Evolutionary conservation across 2,888 invertebrate species (phyloP).

Genomic region (Spodoptera picta): DNA sequence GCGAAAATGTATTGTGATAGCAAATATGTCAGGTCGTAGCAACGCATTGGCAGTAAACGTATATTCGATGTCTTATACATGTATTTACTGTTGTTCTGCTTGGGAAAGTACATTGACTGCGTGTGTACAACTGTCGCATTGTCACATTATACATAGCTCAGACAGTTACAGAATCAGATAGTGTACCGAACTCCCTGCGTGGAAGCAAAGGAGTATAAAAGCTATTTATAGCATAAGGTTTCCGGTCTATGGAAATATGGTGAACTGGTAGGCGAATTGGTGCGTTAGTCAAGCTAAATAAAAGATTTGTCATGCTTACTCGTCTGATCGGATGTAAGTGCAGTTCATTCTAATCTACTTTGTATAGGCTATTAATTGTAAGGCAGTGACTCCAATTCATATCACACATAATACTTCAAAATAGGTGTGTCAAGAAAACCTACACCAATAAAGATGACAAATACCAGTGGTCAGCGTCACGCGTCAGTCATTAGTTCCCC

Average conservation of each 20-base stretch:
- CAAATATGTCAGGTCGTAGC: conserved; percentile 8
- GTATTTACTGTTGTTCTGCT: conserved; percentile 24
- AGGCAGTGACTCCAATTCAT: neutral
- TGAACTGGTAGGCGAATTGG: conserved; percentile 34
- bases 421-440: conserved; percentile 11
- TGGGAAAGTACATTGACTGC: conserved; percentile 24
- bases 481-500: conserved; percentile 5
- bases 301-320: conserved; percentile 29
- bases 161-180: conserved; percentile 34
- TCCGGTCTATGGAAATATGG: conserved; percentile 48
- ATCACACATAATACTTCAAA: neutral
- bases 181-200: conserved; percentile 31
- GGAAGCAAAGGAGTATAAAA: conserved; percentile 41
- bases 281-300: conserved; percentile 34
- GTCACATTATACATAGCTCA: conserved; percentile 12
- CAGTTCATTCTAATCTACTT: conserved; percentile 10
- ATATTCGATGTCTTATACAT: conserved; percentile 15
- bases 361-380: neutral
- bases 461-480: conserved; percentile 19
- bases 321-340: neutral
- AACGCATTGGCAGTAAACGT: conserved; percentile 26
- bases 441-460: neutral
- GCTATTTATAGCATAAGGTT: conserved; percentile 51
- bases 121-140: conserved; percentile 26
- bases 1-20: conserved; percentile 6